Evolutionary conservation across 2,797 vertebrate species (phyloP).

Genomic region (Echeneis naucrates): DNA sequence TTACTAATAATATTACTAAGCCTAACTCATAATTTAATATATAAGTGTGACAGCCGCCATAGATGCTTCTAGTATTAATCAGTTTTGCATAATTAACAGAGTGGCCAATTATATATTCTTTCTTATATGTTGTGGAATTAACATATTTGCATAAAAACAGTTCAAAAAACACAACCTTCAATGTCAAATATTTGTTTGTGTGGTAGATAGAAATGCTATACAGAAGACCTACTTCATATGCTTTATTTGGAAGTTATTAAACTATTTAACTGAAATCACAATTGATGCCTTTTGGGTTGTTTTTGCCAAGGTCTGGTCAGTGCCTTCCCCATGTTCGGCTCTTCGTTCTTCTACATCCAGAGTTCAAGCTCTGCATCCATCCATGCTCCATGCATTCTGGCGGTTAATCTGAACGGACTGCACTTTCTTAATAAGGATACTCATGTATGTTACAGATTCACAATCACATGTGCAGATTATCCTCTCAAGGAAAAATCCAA

Average conservation of each 20-base stretch:
- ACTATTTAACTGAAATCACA: background rate
- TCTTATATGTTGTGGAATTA: background rate
- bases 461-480: background rate
- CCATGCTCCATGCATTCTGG: slow-evolving; percentile 92
- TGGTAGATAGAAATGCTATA: background rate
- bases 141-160: background rate
- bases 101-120: background rate
- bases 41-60: slow-evolving; percentile 57
- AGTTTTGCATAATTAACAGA: background rate
- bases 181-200: background rate
- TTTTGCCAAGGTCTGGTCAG: slow-evolving; percentile 90
- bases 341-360: slow-evolving; percentile 98
- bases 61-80: background rate
- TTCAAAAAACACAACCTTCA: background rate
- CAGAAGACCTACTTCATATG: background rate
- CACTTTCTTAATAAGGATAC: slow-evolving; percentile 95
- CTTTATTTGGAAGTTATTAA: background rate
- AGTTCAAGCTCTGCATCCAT: slow-evolving; percentile 91
- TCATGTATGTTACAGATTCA: slow-evolving; percentile 84
- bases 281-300: background rate
- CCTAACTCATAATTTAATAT: no score
- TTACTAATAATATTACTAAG: no score
- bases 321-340: slow-evolving; percentile 95
- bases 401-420: slow-evolving; percentile 95
- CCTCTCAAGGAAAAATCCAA: background rate